Base-by-base conservation (phyloP, 2,797 vertebrate species). In the Limosa lapponica region DNA sequence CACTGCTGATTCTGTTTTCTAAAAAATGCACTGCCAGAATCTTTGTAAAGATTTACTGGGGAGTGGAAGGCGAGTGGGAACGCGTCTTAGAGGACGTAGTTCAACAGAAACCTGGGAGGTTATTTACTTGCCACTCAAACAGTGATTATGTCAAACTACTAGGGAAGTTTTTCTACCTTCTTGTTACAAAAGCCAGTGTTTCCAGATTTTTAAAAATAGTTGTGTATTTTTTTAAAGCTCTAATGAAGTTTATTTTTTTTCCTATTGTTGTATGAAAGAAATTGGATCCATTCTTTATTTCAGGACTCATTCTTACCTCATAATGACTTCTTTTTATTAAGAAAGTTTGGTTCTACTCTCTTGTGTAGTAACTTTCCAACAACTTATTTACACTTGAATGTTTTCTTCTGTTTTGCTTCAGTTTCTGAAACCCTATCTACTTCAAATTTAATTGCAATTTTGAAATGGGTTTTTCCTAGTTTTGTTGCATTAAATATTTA, bases 401-500 rank as follows among this genome's bases (percentile, higher is more conserved):
- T 71, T 59, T 83, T 81, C 22, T 87, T 58, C 23, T 46, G 13
- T 65, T 83, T 79, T 77, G 5, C 19, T 75, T 72, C 16, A 23
- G 34, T 70, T 89, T 7, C 16, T 18, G 25, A 92, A 88, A 37
- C 2, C 7, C 4, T 7, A 5, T 57, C 11, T 72, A 30, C 24
- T 75, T 87, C 4, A 89, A 27, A 48, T 82, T 39, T 80, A 80
- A 70, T 70, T 91, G 66, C 10, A 80, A 0, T 66, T 84, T 66
- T 77, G 62, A 77, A 51, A 72, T 1, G 4, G 0, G 1, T 27
- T 61, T 82, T 75, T 70, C 13, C 23, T 82, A 6, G 17, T 78
- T 52, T 17, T 51, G 10, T 69, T 75, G 13, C 62, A 12, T 89
- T 87, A 90, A 86, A 62, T 90, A 62, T 86, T 93, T 72, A 62